Evolutionary conservation across 2,113 vertebrate genomes (phyloP).

Genomic region (Dicerorhinus sumatrensis): DNA sequence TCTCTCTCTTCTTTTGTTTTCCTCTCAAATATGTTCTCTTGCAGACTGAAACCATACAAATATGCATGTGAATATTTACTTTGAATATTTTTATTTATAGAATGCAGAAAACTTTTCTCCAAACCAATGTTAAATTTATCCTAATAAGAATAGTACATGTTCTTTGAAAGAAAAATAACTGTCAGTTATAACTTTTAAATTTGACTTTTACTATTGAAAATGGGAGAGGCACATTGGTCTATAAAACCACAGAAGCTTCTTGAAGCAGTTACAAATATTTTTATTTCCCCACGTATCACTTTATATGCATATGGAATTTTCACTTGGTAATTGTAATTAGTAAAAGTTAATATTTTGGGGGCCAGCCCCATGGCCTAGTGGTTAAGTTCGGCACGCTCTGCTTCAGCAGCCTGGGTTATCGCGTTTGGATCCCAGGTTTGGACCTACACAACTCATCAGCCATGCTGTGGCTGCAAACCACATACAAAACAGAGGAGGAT

Average conservation of each 20-base stretch:
- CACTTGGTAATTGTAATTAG: background rate
- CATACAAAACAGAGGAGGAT: no score
- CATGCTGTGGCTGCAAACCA: no score
- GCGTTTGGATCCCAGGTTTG: no score
- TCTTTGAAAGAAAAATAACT: conserved; percentile 12
- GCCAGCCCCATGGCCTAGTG: no score
- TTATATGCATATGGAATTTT: background rate
- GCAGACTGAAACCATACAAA: background rate
- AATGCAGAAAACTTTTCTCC: background rate
- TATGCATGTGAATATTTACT: background rate
- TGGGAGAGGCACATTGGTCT: background rate
- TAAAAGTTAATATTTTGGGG: background rate
- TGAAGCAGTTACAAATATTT: background rate
- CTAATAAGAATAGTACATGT: background rate
- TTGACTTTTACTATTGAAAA: background rate
- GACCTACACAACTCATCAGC: no score
- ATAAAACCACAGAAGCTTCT: background rate
- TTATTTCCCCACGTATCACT: background rate
- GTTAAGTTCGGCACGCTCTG: no score
- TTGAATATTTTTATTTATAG: background rate
- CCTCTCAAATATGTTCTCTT: background rate
- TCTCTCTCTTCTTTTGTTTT: background rate
- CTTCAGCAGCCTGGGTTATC: no score
- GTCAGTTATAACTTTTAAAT: background rate
- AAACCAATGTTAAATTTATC: background rate